Conservation (phyloP, 2,888 invertebrate species). For the Erebia aethiops region DNA sequence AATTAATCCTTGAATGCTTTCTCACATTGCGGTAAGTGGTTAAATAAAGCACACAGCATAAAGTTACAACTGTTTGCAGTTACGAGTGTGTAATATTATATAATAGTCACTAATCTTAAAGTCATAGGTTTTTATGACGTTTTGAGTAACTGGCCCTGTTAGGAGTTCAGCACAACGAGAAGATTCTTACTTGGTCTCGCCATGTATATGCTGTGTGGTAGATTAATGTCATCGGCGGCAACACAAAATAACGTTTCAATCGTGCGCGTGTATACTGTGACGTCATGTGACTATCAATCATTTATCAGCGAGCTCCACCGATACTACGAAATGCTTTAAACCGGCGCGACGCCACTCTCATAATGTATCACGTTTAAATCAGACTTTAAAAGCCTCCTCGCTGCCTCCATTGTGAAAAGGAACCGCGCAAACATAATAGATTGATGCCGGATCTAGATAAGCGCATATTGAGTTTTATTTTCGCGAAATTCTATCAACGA, state of each 20-base stretch:
- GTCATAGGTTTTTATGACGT: too few species aligned
- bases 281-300: slow-evolving; percentile 70
- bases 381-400: slow-evolving; percentile 68
- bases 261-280: neutral
- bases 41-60: too few species aligned
- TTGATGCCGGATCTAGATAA: slow-evolving; percentile 71
- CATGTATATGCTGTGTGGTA: too few species aligned
- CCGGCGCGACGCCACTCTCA: slow-evolving; percentile 60
- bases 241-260: neutral
- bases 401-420: slow-evolving; percentile 62
- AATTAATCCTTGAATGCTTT: too few species aligned
- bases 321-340: slow-evolving; percentile 77
- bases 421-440: slow-evolving; percentile 73
- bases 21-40: too few species aligned
- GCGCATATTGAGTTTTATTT: slow-evolving; percentile 64
- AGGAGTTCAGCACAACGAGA: too few species aligned
- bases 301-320: slow-evolving; percentile 69
- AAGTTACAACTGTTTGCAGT: too few species aligned
- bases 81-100: too few species aligned
- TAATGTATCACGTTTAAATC: slow-evolving; percentile 79
- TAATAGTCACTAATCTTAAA: too few species aligned
- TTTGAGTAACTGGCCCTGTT: too few species aligned
- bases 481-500: slow-evolving; percentile 52
- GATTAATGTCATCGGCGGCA: neutral
- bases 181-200: too few species aligned